Base-by-base conservation (phyloP, 2,888 invertebrate genomes). In the Dynastes maya region DNA sequence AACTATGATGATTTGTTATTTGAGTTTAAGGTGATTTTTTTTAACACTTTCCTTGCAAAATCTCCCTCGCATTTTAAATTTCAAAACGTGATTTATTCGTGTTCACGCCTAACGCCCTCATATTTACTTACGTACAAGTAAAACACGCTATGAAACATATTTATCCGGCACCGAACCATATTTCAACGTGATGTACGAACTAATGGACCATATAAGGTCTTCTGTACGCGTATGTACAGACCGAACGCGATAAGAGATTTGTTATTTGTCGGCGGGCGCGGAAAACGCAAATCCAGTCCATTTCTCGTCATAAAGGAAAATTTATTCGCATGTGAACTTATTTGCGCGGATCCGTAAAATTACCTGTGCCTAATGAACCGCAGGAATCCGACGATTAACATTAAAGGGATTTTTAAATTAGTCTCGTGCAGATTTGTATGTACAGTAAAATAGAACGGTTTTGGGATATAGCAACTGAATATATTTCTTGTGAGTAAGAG, bases 351-450 rank as follows among this genome's bases (percentile, higher is more conserved):
- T 29, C 70, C 51, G 37, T 6, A 53, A 72, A 78, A 72, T 78
- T 74, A 45, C 55, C 55, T 32, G 53, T n/a, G 37, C 11, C 45
- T 45, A 40, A 53, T 68, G 76, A n/a, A 76, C 58, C 58, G 68
- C 51, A 58, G 58, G 37, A 13, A 76, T 6, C 22, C 6, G 32
- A 13, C 27, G 51, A 76, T 76, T 76, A 76, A 67, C 67, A 67
- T 76, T 67, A 45, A 67, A 67, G 53, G 3, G 68, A 76, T 55
- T 68, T 76, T 68, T 55, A 58, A 55, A 76, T 67, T 68, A 67
- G 9, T 37, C 27, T 27, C 40, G 16, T 68, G 22, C 53, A 72
- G 58, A 22, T 29, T 8, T 16, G 40, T 71, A 58, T 11, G 16
- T 5, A 5, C 32, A 5, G 49, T 22, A 16, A 13, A 68, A 27